phyloP scores from a whole-genome alignment of 1,140 invertebrate genomes.

The Neodiprion fabricii region DNA sequence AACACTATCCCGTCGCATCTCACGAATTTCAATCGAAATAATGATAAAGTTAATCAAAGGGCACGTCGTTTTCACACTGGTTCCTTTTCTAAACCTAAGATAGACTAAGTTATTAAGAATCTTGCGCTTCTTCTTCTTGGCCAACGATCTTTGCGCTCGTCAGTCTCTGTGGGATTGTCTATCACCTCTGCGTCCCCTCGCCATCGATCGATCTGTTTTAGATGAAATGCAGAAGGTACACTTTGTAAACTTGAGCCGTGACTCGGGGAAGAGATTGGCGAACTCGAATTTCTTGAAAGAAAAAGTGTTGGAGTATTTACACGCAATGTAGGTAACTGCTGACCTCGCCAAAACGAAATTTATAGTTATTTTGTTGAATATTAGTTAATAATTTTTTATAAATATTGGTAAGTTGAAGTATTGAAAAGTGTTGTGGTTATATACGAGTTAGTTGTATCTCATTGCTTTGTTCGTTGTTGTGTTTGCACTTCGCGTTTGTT shows the following conservation, averaged over 20 bases:
- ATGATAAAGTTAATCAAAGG: background rate
- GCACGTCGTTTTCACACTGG: background rate
- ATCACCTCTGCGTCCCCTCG: background rate
- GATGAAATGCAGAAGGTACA: background rate
- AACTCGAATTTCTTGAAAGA: background rate
- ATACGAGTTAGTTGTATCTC: constrained; percentile 4
- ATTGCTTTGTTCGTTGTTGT: constrained; percentile 27
- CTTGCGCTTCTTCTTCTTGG: background rate
- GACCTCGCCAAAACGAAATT: constrained; percentile 41
- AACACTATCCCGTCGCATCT: background rate
- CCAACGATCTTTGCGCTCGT: background rate
- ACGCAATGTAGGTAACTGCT: constrained; percentile 27
- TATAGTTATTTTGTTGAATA: constrained; percentile 39
- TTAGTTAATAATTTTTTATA: constrained; percentile 28
- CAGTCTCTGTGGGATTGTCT: background rate
- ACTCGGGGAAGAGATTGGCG: background rate
- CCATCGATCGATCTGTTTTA: background rate
- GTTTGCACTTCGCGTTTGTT: constrained; percentile 7
- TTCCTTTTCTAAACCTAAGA: constrained; percentile 3
- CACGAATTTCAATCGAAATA: background rate
- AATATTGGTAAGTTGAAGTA: background rate
- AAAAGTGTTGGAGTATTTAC: background rate
- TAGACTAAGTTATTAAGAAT: background rate
- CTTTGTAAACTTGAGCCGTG: no score
- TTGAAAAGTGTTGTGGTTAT: constrained; percentile 24